These are phyloP conservation scores for Amblyopsis hoosieri DNA, from an alignment of 2,797 vertebrate species.

Conservation along the genomic window DNA sequence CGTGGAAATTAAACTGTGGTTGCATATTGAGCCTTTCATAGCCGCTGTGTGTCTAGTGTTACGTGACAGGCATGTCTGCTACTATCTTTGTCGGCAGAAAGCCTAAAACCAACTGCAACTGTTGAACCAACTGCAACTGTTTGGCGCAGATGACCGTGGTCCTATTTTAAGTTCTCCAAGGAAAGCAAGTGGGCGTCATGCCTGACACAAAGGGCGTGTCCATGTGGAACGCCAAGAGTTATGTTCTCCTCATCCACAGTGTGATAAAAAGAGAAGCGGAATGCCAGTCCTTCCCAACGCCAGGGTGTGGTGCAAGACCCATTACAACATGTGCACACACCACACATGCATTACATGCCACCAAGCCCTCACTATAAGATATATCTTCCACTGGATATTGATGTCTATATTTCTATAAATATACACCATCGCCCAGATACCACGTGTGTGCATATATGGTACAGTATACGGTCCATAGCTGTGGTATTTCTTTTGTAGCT, in stretches of 20 bases:
- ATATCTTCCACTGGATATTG: slow-evolving; percentile 36
- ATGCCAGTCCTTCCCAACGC: slow-evolving; percentile 58
- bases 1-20: neutral
- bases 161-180: slow-evolving; percentile 51
- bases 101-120: slow-evolving; percentile 44
- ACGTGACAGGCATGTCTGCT: slow-evolving; percentile 18
- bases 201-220: slow-evolving; percentile 60
- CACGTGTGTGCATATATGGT: slow-evolving; percentile 3
- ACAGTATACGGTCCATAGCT: slow-evolving; percentile 31
- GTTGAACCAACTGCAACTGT: slow-evolving; percentile 41
- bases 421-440: slow-evolving; percentile 35
- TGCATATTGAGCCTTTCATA: slow-evolving; percentile 36
- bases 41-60: slow-evolving; percentile 44
- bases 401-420: slow-evolving; percentile 25
- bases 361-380: slow-evolving; percentile 46
- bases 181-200: slow-evolving; percentile 59
- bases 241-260: slow-evolving; percentile 51
- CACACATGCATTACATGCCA: slow-evolving; percentile 62
- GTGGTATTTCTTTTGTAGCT: slow-evolving; percentile 53
- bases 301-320: slow-evolving; percentile 65
- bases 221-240: slow-evolving; percentile 60
- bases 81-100: slow-evolving; percentile 23
- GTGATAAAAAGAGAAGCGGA: slow-evolving; percentile 69
- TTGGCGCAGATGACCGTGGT: slow-evolving; percentile 29
- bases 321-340: slow-evolving; percentile 49